phyloP scores from a whole-genome alignment of 2,888 invertebrate genomes.

The Sepioteuthis lessoniana region DNA sequence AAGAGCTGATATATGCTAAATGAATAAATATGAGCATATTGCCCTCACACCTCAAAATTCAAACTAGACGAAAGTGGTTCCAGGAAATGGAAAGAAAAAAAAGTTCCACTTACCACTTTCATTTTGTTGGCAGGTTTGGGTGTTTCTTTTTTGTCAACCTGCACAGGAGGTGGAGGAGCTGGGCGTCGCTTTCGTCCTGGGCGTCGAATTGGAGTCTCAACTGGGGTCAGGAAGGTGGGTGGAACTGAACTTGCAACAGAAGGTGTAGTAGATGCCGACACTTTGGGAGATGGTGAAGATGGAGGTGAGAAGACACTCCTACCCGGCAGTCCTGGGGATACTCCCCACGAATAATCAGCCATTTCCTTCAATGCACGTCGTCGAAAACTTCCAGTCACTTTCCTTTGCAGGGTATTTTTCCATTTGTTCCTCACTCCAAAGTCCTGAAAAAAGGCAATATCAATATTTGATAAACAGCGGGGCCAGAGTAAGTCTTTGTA shows the following conservation, averaged over 20 bases:
- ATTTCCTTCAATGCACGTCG: constrained; percentile 34
- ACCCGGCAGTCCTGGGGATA: not conserved
- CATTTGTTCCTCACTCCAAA: not conserved
- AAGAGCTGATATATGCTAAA: too few relatives aligned
- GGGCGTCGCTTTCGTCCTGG: not conserved
- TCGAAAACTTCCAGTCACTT: constrained; percentile 39
- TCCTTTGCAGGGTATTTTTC: constrained; percentile 46
- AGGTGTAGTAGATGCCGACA: not conserved
- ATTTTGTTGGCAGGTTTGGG: not conserved
- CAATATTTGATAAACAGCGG: too few relatives aligned
- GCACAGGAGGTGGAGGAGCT: not conserved
- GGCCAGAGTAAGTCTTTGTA: too few relatives aligned
- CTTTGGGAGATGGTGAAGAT: not conserved
- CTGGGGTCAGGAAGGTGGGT: not conserved
- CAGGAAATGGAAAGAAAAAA: not conserved
- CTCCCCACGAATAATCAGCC: constrained; percentile 43
- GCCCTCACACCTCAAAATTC: not conserved
- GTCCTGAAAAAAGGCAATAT: not conserved
- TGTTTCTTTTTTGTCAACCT: not conserved
- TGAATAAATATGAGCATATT: too few relatives aligned
- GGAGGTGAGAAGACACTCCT: not conserved
- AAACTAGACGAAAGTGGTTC: too few relatives aligned
- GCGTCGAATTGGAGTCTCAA: not conserved
- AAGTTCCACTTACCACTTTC: not conserved
- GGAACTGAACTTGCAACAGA: not conserved